Evolutionary conservation across 2,888 invertebrate genomes (phyloP), one percentile per base, ranked within the genome.

Genomic region (Nemapogon koenigi): DNA sequence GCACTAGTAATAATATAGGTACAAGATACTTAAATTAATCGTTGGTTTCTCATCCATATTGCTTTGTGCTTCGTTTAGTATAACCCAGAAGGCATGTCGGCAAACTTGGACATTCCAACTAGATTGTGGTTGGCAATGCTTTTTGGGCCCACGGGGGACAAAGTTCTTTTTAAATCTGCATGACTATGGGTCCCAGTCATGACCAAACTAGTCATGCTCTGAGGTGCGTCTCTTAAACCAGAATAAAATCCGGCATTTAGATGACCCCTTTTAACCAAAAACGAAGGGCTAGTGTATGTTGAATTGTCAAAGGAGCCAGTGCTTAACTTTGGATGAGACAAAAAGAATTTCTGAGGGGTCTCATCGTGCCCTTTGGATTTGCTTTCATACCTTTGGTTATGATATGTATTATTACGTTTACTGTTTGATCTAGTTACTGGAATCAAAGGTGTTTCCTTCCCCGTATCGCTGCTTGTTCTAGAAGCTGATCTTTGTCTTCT

Each of bases 71-170:
- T n/a, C n/a, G 43, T 50, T 65, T 53, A 89, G 68, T 89, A 89
- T 44, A 89, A 66, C 39, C 89, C 89, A 30, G 88, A 89, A 45
- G 88, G 87, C 65, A 87, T 82, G 57, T 89, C 88, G 3, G 88
- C 87, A 7, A 89, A 79, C 72, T 88, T 88, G 38, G 83, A 81
- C 22, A 71, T 59, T 17, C 84, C 81, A 17, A 55, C 64, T 41
- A 64, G 69, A 44, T 50, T 62, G 43, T 57, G 44, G 18, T 36
- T 50, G 31, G 45, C 38, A n/a, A 41, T 66, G 3, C 66, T 63
- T 28, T 65, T 61, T 11, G 46, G 44, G 16, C 69, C 70, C 41
- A 66, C 61, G 1, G 72, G 71, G 0, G 76, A 73, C 4, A 78
- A 45, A 2, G 68, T 70, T 46, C 73, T 63, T 45, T 79, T 75